phyloP scores from a whole-genome alignment of 2,797 vertebrate genomes.

The Cossypha dichroa region DNA sequence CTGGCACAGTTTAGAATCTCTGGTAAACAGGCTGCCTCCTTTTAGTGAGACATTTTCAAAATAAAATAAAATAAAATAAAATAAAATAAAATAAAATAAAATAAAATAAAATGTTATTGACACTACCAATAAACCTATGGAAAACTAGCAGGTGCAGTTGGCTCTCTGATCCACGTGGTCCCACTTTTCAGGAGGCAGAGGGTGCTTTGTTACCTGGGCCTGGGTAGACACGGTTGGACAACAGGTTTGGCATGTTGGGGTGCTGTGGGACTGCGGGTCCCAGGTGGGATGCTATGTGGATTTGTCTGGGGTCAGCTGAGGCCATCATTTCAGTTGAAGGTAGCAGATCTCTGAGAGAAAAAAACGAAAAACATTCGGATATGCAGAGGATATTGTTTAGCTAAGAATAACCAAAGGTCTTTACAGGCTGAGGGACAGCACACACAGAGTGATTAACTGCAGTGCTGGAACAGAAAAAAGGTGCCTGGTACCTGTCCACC shows the following conservation, averaged over 20 bases:
- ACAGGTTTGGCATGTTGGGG: slow-evolving; percentile 77
- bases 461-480: neutral
- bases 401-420: neutral
- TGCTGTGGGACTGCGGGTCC: slow-evolving; percentile 82
- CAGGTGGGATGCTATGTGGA: slow-evolving; percentile 85
- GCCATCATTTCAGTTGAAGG: slow-evolving; percentile 84
- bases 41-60: neutral
- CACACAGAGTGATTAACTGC: neutral
- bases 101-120: neutral
- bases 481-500: slow-evolving; percentile 85
- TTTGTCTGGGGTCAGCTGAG: slow-evolving; percentile 85
- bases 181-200: neutral
- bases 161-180: neutral
- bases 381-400: neutral
- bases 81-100: neutral
- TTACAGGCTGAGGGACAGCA: neutral
- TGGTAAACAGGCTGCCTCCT: neutral
- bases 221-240: slow-evolving; percentile 82
- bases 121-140: neutral
- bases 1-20: neutral
- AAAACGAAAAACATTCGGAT: neutral
- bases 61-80: neutral
- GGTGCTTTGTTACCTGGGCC: slow-evolving; percentile 74
- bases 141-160: neutral
- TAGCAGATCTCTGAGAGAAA: slow-evolving; percentile 82